Conservation (phyloP, 1,140 invertebrate species). For the Alviniconcha marisindica region DNA sequence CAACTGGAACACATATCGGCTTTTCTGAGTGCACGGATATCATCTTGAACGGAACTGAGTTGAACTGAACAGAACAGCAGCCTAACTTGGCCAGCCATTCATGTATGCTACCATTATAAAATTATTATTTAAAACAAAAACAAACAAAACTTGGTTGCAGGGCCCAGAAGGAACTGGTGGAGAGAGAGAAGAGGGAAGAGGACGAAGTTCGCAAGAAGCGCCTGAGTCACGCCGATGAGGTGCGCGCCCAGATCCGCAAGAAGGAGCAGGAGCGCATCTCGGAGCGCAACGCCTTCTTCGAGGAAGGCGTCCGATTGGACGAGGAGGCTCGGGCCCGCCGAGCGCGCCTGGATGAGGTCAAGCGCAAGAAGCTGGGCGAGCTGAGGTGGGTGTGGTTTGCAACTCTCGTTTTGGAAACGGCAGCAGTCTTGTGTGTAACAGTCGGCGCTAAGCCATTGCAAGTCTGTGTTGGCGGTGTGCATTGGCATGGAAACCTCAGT, state of each 20-base stretch:
- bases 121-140: too few species aligned
- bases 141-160: too few species aligned
- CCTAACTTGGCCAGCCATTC: too few species aligned
- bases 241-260: slow-evolving; percentile 73
- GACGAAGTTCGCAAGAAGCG: slow-evolving; percentile 59
- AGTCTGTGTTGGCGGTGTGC: too few species aligned
- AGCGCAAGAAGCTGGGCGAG: slow-evolving; percentile 75
- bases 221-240: slow-evolving; percentile 68
- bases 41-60: too few species aligned
- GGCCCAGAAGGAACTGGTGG: slow-evolving; percentile 75
- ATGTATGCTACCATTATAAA: too few species aligned
- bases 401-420: not conserved
- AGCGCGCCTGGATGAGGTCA: slow-evolving; percentile 74
- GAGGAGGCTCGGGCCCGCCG: slow-evolving; percentile 73
- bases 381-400: slow-evolving; percentile 65
- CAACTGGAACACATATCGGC: too few species aligned
- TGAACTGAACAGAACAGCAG: too few species aligned
- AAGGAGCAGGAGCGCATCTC: slow-evolving; percentile 73
- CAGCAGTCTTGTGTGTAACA: too few species aligned
- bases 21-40: too few species aligned
- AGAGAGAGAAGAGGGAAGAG: slow-evolving; percentile 74
- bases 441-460: too few species aligned
- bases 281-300: slow-evolving; percentile 74
- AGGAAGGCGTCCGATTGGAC: slow-evolving; percentile 75
- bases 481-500: too few species aligned